Evolutionary conservation across 2,888 invertebrate species (phyloP).

Genomic region (Vesta saturnalis): DNA sequence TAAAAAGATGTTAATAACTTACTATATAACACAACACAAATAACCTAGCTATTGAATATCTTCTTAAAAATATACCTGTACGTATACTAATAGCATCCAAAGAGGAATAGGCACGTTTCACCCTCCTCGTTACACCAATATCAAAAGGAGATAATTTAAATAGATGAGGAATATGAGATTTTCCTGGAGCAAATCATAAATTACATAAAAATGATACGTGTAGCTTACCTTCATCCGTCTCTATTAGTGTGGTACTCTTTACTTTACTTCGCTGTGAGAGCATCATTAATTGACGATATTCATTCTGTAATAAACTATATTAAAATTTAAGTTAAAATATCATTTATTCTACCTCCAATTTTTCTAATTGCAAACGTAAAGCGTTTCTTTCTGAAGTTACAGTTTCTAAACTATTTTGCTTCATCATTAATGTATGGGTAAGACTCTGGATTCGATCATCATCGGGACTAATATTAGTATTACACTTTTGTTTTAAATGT

Average conservation of each 20-base stretch:
- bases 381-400: slow-evolving; percentile 88
- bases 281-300: slow-evolving; percentile 68
- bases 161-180: slow-evolving; percentile 75
- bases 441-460: slow-evolving; percentile 67
- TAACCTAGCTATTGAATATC: slow-evolving; percentile 84
- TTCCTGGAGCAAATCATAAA: slow-evolving; percentile 57
- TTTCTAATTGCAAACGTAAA: slow-evolving; percentile 83
- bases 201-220: neutral
- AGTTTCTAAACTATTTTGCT: slow-evolving; percentile 85
- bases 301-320: slow-evolving; percentile 62
- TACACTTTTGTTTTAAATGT: slow-evolving; percentile 57
- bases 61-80: slow-evolving; percentile 79
- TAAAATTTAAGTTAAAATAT: slow-evolving; percentile 37
- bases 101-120: slow-evolving; percentile 80
- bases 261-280: slow-evolving; percentile 65
- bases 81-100: slow-evolving; percentile 82
- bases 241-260: slow-evolving; percentile 68
- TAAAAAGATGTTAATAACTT: slow-evolving; percentile 48
- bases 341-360: slow-evolving; percentile 70
- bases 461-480: slow-evolving; percentile 65
- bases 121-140: slow-evolving; percentile 75
- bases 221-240: slow-evolving; percentile 71
- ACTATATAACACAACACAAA: slow-evolving; percentile 88
- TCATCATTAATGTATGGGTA: slow-evolving; percentile 85
- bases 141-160: slow-evolving; percentile 81